Conservation (phyloP, 2,888 invertebrate species). For the Halictus ligatus region DNA sequence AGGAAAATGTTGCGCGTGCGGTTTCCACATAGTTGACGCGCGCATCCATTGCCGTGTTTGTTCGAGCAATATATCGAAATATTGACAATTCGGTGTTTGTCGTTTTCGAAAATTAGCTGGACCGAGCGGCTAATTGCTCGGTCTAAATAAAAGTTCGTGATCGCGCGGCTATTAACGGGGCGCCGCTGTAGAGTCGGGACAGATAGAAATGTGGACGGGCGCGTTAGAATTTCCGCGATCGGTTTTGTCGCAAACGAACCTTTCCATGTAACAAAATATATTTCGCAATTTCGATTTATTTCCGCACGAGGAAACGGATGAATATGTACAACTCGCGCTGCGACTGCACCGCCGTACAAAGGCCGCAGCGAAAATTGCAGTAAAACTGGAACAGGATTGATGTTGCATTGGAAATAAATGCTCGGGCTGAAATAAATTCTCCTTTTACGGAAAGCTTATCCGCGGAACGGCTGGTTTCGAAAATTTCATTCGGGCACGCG, state of each 20-base stretch:
- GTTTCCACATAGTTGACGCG: too few relatives aligned
- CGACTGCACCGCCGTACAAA: neutral
- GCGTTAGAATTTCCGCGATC: neutral
- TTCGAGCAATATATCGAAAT: neutral
- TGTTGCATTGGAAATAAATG: conserved; percentile 1
- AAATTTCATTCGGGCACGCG: neutral
- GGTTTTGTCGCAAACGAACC: neutral
- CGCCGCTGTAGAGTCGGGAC: too few relatives aligned
- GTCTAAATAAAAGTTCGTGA: neutral
- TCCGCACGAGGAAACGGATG: neutral
- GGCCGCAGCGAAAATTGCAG: conserved; percentile 11
- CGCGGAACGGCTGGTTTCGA: neutral
- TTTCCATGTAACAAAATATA: neutral
- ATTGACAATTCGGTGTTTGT: neutral
- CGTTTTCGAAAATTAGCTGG: neutral
- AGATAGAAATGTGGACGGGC: neutral
- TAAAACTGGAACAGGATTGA: conserved; percentile 6
- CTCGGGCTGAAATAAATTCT: neutral
- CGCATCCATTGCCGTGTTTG: neutral
- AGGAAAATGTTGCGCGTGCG: too few relatives aligned
- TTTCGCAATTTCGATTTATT: conserved; percentile 10
- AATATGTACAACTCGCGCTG: neutral
- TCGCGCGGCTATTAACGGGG: neutral
- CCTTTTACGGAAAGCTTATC: neutral
- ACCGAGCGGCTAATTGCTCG: too few relatives aligned